Evolutionary conservation across 2,113 vertebrate species (phyloP), one percentile per base, ranked within the genome.

Genomic region (Empidonax traillii): DNA sequence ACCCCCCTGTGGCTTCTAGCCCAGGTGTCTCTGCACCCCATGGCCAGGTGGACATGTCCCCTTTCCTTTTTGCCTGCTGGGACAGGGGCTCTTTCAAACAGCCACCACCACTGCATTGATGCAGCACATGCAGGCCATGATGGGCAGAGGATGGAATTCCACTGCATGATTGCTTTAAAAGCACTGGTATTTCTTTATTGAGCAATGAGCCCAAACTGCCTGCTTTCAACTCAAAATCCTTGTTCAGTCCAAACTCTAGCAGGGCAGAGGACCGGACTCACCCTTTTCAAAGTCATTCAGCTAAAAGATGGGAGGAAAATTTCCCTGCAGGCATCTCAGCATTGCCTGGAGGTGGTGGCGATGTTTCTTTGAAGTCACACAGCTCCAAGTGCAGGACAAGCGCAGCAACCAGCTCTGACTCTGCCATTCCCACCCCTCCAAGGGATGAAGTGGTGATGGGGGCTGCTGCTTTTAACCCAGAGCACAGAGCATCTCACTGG

Each of bases 401-500:
- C 0, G 1, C 1, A 4, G 25, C 65, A 93, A 27, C 25, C 73
- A 73, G 37, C 52, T 44, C 82, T 61, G 67, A 59, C 59, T 68
- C 39, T 88, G 77, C 37, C 39, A 33, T 84, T 17, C 56, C 51
- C 47, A 55, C 46, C 46, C 39, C 55, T 83, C 44, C 37, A 0
- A 1, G 71, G 47, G 56, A 59, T 61, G 83, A 84, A 84, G 39
- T n/a, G 27, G 46, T 1, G 8, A 74, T 27, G 68, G n/a, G 46
- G 9, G 23, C 17, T 74, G 73, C 52, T 65, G 78, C 83, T 96
- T 94, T 95, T 90, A 90, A 93, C 92, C 76, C 3, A 1, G 52
- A 92, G 73, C 43, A 55, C 39, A 67, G 28, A 75, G 31, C 43
- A 69, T 72, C 83, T 89, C 1, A 0, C 86, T 2, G 3, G 9